Conservation (phyloP, 1,140 invertebrate species). For the Eumaeus atala region DNA sequence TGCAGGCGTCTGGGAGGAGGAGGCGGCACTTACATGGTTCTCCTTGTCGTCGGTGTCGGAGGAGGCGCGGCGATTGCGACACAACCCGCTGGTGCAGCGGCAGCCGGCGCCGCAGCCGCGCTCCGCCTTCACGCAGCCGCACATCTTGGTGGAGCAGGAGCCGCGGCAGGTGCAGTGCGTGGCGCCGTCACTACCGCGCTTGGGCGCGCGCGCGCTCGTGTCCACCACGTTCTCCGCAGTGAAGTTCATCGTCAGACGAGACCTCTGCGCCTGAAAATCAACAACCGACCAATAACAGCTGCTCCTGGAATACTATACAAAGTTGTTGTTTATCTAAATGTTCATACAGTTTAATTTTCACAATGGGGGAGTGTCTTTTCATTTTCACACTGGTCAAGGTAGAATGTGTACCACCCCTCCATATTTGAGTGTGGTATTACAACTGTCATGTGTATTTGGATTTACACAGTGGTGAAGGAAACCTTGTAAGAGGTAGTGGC, state of each 20-base stretch:
- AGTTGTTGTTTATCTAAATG: too few relatives aligned
- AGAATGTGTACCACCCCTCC: too few relatives aligned
- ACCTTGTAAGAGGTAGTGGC: too few relatives aligned
- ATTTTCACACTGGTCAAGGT: too few relatives aligned
- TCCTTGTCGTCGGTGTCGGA: constrained; percentile 60
- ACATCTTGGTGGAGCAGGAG: constrained; percentile 74
- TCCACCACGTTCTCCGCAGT: constrained; percentile 20
- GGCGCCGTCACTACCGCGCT: constrained; percentile 72
- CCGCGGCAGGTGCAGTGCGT: constrained; percentile 78
- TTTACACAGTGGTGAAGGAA: too few relatives aligned
- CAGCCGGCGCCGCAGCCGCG: constrained; percentile 67
- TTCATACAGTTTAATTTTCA: too few relatives aligned
- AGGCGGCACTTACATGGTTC: constrained; percentile 55
- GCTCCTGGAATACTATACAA: too few relatives aligned
- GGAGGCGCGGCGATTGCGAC: constrained; percentile 64
- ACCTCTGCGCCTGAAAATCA: constrained; percentile 48
- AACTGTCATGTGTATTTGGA: too few relatives aligned
- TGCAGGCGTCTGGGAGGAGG: background rate
- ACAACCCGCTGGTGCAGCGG: constrained; percentile 71
- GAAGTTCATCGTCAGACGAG: constrained; percentile 60
- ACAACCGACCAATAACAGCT: background rate
- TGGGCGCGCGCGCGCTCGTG: constrained; percentile 35
- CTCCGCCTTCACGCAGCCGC: constrained; percentile 75
- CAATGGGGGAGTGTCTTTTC: too few relatives aligned
- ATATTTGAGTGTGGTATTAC: too few relatives aligned